These are phyloP conservation scores for Synaphobranchus kaupii DNA, from an alignment of 2,797 vertebrate species.

Conservation along the genomic window DNA sequence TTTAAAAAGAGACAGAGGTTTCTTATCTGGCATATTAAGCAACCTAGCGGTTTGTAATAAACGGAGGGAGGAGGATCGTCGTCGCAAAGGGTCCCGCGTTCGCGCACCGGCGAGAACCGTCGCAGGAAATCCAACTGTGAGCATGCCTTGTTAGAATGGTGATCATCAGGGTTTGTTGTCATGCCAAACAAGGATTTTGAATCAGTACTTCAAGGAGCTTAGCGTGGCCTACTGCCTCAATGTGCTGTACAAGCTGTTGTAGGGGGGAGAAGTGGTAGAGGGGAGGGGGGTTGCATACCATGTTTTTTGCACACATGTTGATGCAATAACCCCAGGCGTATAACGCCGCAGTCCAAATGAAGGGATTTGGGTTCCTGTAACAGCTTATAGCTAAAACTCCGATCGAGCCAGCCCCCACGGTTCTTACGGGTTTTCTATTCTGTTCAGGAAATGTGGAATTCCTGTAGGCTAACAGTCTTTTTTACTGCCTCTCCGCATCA, in stretches of 20 bases:
- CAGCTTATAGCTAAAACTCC: conserved; percentile 40
- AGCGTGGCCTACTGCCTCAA: conserved; percentile 33
- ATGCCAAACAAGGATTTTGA: conserved; percentile 40
- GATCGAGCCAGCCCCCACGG: neutral
- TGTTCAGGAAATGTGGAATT: conserved; percentile 12
- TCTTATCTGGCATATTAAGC: conserved; percentile 41
- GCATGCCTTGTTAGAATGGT: conserved; percentile 30
- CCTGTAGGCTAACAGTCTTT: neutral
- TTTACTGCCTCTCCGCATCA: neutral
- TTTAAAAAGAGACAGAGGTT: conserved; percentile 33
- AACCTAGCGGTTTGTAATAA: conserved; percentile 24
- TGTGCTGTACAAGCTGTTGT: conserved; percentile 24
- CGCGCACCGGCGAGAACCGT: neutral
- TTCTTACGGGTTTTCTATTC: conserved; percentile 20
- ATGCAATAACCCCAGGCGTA: conserved; percentile 13
- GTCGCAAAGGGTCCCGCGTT: conserved; percentile 2
- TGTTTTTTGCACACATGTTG: conserved; percentile 35
- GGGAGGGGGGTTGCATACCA: neutral
- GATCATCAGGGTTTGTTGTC: conserved; percentile 31
- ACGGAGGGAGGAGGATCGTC: conserved; percentile 3
- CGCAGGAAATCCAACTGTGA: conserved; percentile 18
- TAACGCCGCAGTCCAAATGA: conserved; percentile 41
- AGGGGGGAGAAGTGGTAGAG: neutral
- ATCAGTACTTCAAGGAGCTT: conserved; percentile 34
- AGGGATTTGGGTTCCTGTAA: conserved; percentile 43